Evolutionary conservation across 2,113 vertebrate species (phyloP).

Genomic region (Callaeas wilsoni): DNA sequence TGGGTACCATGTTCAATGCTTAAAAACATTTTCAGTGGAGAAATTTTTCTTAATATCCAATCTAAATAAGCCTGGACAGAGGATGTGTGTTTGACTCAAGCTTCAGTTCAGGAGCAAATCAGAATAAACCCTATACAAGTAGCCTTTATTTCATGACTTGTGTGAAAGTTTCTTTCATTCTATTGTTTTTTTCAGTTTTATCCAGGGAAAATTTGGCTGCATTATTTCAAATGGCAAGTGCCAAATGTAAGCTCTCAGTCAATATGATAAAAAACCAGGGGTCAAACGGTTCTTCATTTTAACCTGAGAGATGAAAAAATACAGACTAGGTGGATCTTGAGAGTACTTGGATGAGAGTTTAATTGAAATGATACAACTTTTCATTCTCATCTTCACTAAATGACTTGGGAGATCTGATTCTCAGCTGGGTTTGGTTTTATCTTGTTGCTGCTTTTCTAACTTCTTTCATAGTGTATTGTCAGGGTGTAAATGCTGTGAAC

Average conservation of each 20-base stretch:
- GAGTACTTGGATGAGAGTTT: background rate
- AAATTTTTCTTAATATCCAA: background rate
- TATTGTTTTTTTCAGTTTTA: background rate
- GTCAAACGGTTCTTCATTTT: background rate
- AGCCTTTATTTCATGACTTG: background rate
- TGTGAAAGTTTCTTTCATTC: background rate
- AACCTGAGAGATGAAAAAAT: background rate
- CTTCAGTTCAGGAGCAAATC: background rate
- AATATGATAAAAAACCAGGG: background rate
- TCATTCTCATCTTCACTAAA: background rate
- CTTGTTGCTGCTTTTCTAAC: background rate
- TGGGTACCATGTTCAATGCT: background rate
- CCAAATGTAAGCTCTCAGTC: background rate
- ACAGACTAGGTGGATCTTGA: background rate
- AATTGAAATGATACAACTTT: background rate
- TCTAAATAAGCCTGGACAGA: background rate
- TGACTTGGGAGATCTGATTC: background rate
- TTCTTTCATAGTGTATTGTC: background rate
- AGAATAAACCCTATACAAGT: background rate
- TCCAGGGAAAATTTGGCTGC: background rate
- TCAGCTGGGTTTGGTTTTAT: background rate
- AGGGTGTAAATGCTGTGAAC: background rate
- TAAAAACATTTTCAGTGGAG: background rate
- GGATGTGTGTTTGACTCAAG: background rate
- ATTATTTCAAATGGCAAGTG: background rate